phyloP scores from a whole-genome alignment of 53 echinoderm and acorn worm species.

The Temnopleurus reevesii region DNA sequence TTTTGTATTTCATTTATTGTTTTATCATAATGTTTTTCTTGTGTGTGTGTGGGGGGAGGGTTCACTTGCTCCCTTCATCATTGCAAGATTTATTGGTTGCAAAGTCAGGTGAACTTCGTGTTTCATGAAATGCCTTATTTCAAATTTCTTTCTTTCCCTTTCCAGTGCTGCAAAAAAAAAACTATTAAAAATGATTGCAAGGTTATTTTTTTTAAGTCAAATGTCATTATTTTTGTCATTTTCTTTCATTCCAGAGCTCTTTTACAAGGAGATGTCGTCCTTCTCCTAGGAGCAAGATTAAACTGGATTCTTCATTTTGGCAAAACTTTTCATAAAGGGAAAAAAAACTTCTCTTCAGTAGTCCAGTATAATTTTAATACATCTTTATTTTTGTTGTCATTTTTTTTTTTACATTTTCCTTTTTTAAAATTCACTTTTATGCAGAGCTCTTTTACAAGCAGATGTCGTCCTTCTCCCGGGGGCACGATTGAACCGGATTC shows the following conservation, averaged over 20 bases:
- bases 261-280: conserved; percentile 86
- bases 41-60: no score
- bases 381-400: neutral
- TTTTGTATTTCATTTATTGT: no score
- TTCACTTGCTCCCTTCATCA: no score
- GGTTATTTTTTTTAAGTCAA: neutral
- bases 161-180: no score
- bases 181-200: neutral
- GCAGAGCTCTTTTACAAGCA: conserved; percentile 91
- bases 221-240: no score
- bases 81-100: no score
- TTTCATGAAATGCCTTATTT: no score
- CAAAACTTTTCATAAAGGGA: conserved; percentile 60
- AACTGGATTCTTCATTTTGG: conserved; percentile 99
- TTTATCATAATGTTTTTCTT: no score
- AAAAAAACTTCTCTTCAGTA: neutral
- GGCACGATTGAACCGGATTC: conserved; percentile 82
- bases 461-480: conserved; percentile 90
- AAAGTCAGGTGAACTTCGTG: no score
- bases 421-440: no score
- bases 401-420: neutral
- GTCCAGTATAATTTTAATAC: no score
- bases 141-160: no score
- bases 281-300: conserved; percentile 84
- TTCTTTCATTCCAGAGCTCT: conserved; percentile 74